Evolutionary conservation across 1,140 invertebrate species (phyloP), one percentile per base, ranked within the genome.

Genomic region (Luehdorfia chinensis): DNA sequence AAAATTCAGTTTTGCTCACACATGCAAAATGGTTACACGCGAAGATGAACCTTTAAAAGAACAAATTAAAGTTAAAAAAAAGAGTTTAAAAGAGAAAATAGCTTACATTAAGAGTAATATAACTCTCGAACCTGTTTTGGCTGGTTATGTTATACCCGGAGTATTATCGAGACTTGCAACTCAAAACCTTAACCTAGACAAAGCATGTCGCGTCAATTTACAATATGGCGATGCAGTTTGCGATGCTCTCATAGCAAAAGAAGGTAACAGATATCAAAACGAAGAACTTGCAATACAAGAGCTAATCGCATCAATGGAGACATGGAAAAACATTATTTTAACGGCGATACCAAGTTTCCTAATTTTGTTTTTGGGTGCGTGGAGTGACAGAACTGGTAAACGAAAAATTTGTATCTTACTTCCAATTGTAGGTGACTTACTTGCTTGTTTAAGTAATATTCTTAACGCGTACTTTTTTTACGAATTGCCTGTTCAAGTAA

Each of bases 181-280:
- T 2, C 88, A 89, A 74, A 90, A 91, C 74, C 60, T 91, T 27
- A 89, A 88, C 59, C 70, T 91, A 30, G 90, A 91, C 56, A 90
- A 90, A 71, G 88, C 90, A 2, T 92, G 90, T 57, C 74, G 89
- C 13, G 88, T 92, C 0, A 90, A 91, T 64, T 58, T 90, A 36
- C 56, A 75, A 1, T 88, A 87, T 52, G 75, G 84, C 7, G 69
- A 83, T 12, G 63, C 72, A 3, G 73, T 89, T 5, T 91, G 90
- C 59, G 77, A 88, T 54, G 84, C 86, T 1, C 62, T 91, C 1
- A 75, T 86, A 2, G 67, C 68, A 19, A 70, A 84, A 67, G 62
- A 88, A 57, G 65, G 72, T 11, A 71, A 71, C 7, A 73, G 69
- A 39, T 84, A 86, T 18, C 72, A 75, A 4, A 63, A 69, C 47